phyloP scores from a whole-genome alignment of 1,140 invertebrate species.

The Drosophila kepulauana region DNA sequence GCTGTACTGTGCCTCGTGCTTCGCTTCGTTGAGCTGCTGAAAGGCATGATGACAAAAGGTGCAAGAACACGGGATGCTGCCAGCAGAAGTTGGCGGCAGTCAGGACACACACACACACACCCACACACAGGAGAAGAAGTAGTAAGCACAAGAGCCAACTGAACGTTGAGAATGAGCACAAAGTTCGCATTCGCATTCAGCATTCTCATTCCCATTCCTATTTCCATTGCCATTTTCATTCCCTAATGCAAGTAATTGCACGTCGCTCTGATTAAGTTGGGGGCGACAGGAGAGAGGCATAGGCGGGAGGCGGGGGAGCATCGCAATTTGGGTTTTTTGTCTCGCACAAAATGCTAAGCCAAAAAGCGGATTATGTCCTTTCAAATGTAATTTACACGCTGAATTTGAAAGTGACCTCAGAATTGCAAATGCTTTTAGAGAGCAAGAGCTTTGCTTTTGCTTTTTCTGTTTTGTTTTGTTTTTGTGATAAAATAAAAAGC shows the following conservation, averaged over 20 bases:
- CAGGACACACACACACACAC: not conserved
- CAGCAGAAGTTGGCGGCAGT: constrained; percentile 4
- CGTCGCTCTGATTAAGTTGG: constrained; percentile 75
- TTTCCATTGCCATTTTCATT: constrained; percentile 30
- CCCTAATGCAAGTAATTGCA: constrained; percentile 78
- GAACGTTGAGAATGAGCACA: constrained; percentile 46
- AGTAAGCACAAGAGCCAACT: constrained; percentile 33
- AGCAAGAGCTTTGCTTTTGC: not conserved
- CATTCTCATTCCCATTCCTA: not conserved
- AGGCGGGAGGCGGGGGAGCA: not conserved
- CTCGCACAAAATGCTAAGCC: constrained; percentile 63
- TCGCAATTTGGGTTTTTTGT: constrained; percentile 67
- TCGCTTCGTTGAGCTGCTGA: constrained; percentile 61
- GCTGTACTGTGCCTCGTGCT: constrained; percentile 20
- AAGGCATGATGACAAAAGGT: constrained; percentile 78
- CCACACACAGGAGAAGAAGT: too few relatives aligned
- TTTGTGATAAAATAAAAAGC: not conserved
- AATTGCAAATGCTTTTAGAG: constrained; percentile 23
- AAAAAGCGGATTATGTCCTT: constrained; percentile 74
- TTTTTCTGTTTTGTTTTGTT: not conserved
- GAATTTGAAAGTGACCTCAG: constrained; percentile 68
- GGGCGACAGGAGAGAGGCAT: not conserved
- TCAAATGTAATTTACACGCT: constrained; percentile 66
- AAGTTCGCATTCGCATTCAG: constrained; percentile 30
- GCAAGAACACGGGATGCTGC: constrained; percentile 36